A percentile compares a stretch with the other conserved stretches of the same genome.
Evolutionary conservation across 2,113 vertebrate genomes (phyloP).

Genomic region (Vimba vimba): DNA sequence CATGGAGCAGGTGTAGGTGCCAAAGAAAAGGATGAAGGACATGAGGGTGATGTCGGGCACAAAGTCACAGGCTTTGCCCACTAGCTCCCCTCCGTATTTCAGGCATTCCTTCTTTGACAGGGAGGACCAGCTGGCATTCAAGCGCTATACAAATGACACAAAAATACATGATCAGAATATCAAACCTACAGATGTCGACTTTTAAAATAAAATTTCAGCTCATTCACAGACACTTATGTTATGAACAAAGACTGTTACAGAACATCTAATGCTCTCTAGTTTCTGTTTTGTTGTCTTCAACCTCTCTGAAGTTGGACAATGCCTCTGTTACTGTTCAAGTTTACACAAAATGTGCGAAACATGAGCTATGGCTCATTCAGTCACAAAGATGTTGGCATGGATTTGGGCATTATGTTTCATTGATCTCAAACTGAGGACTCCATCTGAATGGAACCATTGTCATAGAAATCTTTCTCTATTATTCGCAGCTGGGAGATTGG

Average conservation of each 20-base stretch:
- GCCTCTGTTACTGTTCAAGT: not conserved
- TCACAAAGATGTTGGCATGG: constrained; percentile 19
- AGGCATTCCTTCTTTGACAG: constrained; percentile 85
- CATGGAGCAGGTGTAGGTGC: constrained; percentile 97
- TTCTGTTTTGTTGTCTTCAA: not conserved
- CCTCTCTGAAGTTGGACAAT: not conserved
- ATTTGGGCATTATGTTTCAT: constrained; percentile 53
- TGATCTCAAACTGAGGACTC: constrained; percentile 41
- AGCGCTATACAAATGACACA: constrained; percentile 62
- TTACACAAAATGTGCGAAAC: constrained; percentile 31
- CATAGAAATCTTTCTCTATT: constrained; percentile 8
- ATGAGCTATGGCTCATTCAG: constrained; percentile 10
- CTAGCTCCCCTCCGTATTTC: constrained; percentile 83
- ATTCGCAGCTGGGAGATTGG: not conserved
- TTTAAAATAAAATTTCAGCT: not conserved
- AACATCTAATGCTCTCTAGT: not conserved
- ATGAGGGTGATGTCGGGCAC: constrained; percentile 95
- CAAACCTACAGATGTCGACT: not conserved
- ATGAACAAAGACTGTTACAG: not conserved
- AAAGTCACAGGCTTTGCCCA: constrained; percentile 85
- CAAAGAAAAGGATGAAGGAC: constrained; percentile 98
- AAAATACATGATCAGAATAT: not conserved
- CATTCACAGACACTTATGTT: not conserved
- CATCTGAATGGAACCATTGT: constrained; percentile 47
- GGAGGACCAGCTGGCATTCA: constrained; percentile 83